Evolutionary conservation across 2,113 vertebrate genomes (phyloP).

Genomic region (Chloropsis hardwickii): DNA sequence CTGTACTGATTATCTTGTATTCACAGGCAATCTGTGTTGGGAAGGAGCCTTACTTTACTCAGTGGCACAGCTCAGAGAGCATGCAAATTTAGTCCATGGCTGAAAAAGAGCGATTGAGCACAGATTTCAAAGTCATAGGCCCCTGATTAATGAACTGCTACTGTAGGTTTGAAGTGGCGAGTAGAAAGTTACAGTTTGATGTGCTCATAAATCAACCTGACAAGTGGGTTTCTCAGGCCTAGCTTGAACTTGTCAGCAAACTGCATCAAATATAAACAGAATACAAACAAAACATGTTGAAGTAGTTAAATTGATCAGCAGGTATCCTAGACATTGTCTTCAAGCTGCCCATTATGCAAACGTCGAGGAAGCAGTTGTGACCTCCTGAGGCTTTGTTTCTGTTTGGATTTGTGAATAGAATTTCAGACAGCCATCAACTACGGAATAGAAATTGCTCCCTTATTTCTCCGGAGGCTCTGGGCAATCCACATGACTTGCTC

Average conservation of each 20-base stretch:
- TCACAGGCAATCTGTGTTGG: slow-evolving; percentile 45
- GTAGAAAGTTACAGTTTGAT: slow-evolving; percentile 84
- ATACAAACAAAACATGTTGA: slow-evolving; percentile 86
- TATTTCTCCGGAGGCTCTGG: slow-evolving; percentile 96
- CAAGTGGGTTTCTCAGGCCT: slow-evolving; percentile 82
- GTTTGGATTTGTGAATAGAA: slow-evolving; percentile 99
- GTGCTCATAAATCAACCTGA: slow-evolving; percentile 96
- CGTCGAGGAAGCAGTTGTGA: slow-evolving; percentile 87
- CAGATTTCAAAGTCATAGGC: slow-evolving; percentile 82
- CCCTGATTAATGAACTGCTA: slow-evolving; percentile 89
- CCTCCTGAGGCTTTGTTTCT: slow-evolving; percentile 99
- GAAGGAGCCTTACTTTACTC: slow-evolving; percentile 65
- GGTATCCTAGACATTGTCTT: slow-evolving; percentile 82
- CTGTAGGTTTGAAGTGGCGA: slow-evolving; percentile 82
- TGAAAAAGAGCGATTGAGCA: slow-evolving; percentile 66
- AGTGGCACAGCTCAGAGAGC: slow-evolving; percentile 72
- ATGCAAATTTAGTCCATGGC: slow-evolving; percentile 76
- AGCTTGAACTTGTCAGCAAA: slow-evolving; percentile 82
- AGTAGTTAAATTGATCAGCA: slow-evolving; percentile 92
- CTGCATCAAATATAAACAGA: slow-evolving; percentile 85
- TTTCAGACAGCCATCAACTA: slow-evolving; percentile 95
- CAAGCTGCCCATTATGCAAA: slow-evolving; percentile 91
- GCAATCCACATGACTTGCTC: slow-evolving; percentile 89
- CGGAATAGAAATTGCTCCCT: slow-evolving; percentile 98
- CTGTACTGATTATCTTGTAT: slow-evolving; percentile 69